phyloP scores from a whole-genome alignment of 2,888 invertebrate species.

The Watsonalla binaria region DNA sequence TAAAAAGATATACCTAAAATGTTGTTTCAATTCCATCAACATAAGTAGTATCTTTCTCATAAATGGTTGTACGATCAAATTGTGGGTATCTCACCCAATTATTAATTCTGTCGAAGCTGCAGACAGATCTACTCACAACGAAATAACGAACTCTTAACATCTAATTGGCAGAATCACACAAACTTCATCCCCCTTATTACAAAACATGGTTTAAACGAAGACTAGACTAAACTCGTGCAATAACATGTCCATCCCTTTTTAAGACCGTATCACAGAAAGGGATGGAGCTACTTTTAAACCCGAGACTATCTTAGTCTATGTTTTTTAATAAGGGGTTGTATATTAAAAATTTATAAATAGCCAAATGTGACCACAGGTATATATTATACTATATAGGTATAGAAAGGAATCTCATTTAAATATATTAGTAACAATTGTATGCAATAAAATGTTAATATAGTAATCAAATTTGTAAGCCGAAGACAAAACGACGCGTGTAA shows the following conservation, averaged over 20 bases:
- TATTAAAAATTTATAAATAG: slow-evolving; percentile 15
- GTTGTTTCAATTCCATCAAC: background rate
- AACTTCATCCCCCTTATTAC: slow-evolving; percentile 9
- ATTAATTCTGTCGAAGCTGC: slow-evolving; percentile 43
- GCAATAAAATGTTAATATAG: background rate
- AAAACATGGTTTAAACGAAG: no score
- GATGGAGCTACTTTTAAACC: no score
- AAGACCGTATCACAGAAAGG: no score
- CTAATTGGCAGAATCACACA: slow-evolving; percentile 45
- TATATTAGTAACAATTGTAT: background rate
- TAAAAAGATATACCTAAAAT: no score
- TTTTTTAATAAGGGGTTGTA: no score
- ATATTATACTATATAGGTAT: no score
- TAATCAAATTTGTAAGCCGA: background rate
- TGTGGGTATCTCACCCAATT: slow-evolving; percentile 4
- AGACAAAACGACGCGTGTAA: no score
- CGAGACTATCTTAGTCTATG: no score
- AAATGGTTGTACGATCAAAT: background rate
- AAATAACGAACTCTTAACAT: slow-evolving; percentile 38
- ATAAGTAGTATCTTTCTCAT: no score
- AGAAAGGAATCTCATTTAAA: background rate
- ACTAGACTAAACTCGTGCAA: no score
- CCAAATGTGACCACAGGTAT: no score
- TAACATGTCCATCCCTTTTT: no score
- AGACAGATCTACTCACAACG: slow-evolving; percentile 38